These are phyloP conservation scores for Python bivittatus DNA, from an alignment of 2,113 vertebrate genomes.

Conservation along the genomic window DNA sequence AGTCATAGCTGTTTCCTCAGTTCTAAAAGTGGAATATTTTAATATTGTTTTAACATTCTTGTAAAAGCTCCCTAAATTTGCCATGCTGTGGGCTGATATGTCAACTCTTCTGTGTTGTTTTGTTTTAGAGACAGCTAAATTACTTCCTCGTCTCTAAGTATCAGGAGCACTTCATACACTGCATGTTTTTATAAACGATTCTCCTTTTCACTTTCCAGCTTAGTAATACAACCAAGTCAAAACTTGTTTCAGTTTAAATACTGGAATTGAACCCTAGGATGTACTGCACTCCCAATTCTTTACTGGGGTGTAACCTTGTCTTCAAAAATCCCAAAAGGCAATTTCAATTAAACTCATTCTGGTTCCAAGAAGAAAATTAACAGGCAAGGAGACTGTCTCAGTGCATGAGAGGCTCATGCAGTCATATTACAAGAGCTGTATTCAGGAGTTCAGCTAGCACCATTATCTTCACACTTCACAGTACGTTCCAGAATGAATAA, in stretches of 20 bases:
- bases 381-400: slow-evolving; percentile 31
- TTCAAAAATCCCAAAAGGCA: slow-evolving; percentile 47
- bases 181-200: neutral
- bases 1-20: neutral
- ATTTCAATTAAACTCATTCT: slow-evolving; percentile 45
- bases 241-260: slow-evolving; percentile 35
- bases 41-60: neutral
- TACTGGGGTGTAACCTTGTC: slow-evolving; percentile 51
- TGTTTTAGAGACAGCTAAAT: slow-evolving; percentile 20
- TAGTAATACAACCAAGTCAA: slow-evolving; percentile 23
- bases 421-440: slow-evolving; percentile 26
- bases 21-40: neutral
- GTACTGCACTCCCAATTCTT: slow-evolving; percentile 47
- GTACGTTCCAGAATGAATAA: neutral
- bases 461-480: neutral
- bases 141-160: neutral
- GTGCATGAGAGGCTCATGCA: slow-evolving; percentile 46
- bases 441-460: neutral
- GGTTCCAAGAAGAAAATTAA: slow-evolving; percentile 50
- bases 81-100: neutral
- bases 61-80: neutral
- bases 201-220: neutral
- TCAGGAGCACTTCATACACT: neutral
- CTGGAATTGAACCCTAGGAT: slow-evolving; percentile 8
- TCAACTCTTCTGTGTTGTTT: neutral